Conservation (phyloP, 2,888 invertebrate species). For the Atethmia centrago region DNA sequence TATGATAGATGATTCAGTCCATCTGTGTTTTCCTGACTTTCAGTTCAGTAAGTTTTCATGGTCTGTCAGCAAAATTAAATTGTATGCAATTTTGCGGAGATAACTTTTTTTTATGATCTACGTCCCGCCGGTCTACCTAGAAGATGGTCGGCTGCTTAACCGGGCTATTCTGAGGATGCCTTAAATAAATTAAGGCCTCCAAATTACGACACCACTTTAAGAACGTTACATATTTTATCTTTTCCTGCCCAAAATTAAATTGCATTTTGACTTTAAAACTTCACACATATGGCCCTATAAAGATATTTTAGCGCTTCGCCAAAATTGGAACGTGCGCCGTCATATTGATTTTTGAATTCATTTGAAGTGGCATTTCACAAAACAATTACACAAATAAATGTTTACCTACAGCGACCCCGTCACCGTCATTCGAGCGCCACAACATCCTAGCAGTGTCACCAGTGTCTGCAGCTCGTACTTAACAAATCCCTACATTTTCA, state of each 20-base stretch:
- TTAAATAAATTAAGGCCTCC: neutral
- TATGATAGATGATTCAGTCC: neutral
- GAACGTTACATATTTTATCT: neutral
- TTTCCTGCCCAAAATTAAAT: neutral
- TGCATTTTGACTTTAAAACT: too few relatives aligned
- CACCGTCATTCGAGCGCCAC: neutral
- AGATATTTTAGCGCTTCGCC: neutral
- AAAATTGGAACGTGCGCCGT: neutral
- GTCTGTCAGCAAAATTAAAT: too few relatives aligned
- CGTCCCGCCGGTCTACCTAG: too few relatives aligned
- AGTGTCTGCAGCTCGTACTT: neutral
- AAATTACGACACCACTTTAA: neutral
- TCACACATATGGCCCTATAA: too few relatives aligned
- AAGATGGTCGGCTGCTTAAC: neutral
- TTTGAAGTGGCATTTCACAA: neutral
- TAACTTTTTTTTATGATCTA: too few relatives aligned
- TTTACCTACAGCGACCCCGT: neutral
- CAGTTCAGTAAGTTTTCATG: too few relatives aligned
- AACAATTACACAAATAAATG: neutral
- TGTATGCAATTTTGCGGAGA: too few relatives aligned
- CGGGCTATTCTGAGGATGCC: neutral
- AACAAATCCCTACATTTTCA: neutral
- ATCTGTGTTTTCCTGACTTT: too few relatives aligned
- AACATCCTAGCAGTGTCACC: neutral
- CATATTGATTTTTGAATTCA: neutral